Evolutionary conservation across 2,113 vertebrate species (phyloP).

Genomic region (Thermophis baileyi): DNA sequence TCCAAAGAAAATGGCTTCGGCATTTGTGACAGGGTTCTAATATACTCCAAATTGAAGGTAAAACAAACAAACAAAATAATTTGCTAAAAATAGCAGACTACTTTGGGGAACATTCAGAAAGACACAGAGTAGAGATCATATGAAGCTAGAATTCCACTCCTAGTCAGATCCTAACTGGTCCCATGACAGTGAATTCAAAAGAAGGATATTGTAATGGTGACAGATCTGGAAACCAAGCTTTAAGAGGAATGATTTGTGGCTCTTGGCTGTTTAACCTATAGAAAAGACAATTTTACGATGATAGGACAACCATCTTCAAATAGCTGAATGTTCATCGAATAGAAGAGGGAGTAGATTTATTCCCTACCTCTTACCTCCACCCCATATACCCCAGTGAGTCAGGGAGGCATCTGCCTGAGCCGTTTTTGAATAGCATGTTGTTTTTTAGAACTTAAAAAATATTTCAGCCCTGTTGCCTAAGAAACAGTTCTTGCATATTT

Average conservation of each 20-base stretch:
- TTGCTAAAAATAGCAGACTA: background rate
- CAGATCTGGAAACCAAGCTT: background rate
- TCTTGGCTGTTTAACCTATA: background rate
- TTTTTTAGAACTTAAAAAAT: background rate
- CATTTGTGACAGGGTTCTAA: too few species aligned
- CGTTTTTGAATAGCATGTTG: background rate
- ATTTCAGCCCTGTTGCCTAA: background rate
- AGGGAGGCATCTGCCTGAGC: background rate
- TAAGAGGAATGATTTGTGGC: background rate
- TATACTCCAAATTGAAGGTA: background rate
- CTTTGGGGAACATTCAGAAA: background rate
- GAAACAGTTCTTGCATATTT: background rate
- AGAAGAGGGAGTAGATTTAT: background rate
- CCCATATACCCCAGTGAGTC: background rate
- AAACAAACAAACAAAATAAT: too few species aligned
- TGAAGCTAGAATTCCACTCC: background rate
- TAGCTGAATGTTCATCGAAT: background rate
- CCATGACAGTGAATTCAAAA: background rate
- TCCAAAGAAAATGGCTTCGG: too few species aligned
- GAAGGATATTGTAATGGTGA: background rate
- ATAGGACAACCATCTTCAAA: background rate
- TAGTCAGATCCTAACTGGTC: background rate
- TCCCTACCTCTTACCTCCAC: background rate
- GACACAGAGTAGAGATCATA: background rate
- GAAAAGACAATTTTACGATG: background rate